A percentile compares a stretch with the other conserved stretches of the same genome.
Evolutionary conservation across 64 coral and sea anemone genomes (phyloP).

Genomic region (Stichodactyla helianthus): DNA sequence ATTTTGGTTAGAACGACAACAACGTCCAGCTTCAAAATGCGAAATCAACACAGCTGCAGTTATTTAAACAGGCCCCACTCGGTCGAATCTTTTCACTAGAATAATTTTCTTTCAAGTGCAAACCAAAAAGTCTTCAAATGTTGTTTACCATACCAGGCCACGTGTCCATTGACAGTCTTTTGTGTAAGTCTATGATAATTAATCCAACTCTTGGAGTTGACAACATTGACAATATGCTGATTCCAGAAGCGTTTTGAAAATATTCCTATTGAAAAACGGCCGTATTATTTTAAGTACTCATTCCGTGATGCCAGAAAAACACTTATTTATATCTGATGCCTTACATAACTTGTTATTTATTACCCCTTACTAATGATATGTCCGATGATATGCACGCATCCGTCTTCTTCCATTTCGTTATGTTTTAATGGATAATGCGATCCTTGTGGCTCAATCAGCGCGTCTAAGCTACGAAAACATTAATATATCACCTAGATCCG

Average conservation of each 20-base stretch:
- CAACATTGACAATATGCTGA: conserved; percentile 14
- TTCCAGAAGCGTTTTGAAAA: background rate
- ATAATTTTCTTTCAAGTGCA: conserved; percentile 55
- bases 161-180: conserved; percentile 97
- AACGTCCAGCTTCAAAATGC: conserved; percentile 62
- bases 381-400: background rate
- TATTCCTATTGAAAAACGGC: background rate
- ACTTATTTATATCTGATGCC: conserved; percentile 18
- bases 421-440: background rate
- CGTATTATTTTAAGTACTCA: conserved; percentile 12
- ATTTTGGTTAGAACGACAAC: conserved; percentile 74
- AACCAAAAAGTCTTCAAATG: conserved; percentile 47
- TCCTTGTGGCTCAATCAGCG: background rate
- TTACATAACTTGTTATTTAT: conserved; percentile 19
- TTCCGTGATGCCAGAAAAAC: conserved; percentile 6
- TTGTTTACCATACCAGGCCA: conserved; percentile 91
- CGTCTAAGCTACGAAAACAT: background rate
- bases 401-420: background rate
- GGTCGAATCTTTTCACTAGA: conserved; percentile 27
- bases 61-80: conserved; percentile 79
- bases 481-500: background rate
- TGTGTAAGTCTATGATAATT: conserved; percentile 93
- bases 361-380: background rate
- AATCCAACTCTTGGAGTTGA: conserved; percentile 38
- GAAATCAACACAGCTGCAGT: conserved; percentile 87